phyloP scores from a whole-genome alignment of 2,113 vertebrate genomes.

The Stictonetta naevosa region DNA sequence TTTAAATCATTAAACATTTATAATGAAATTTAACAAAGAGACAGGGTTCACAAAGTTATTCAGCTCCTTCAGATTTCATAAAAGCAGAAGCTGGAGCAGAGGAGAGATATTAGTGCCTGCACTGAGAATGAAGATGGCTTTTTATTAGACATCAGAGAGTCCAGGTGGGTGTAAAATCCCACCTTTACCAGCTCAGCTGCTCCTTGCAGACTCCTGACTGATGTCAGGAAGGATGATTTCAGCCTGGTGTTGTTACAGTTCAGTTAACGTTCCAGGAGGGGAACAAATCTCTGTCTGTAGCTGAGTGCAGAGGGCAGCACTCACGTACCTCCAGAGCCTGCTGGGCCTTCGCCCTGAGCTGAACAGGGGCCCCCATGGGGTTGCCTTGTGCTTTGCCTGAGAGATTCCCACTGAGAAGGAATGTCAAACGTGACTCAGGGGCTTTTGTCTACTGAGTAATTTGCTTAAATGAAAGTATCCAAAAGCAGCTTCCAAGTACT shows the following conservation, averaged over 20 bases:
- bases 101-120: background rate
- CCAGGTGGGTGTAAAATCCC: background rate
- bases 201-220: background rate
- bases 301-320: background rate
- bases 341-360: background rate
- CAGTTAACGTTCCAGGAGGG: background rate
- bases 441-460: background rate
- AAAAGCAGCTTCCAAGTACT: background rate
- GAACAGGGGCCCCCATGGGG: no score
- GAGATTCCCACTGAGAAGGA: background rate
- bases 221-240: background rate
- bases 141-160: background rate
- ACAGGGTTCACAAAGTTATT: background rate
- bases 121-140: background rate
- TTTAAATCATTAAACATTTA: background rate
- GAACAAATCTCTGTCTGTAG: background rate
- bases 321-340: no score
- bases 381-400: background rate
- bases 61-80: background rate
- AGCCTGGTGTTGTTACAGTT: background rate
- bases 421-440: background rate
- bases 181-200: background rate
- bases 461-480: background rate
- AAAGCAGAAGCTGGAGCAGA: background rate
- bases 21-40: background rate